Conservation (phyloP, 2,797 vertebrate genomes). For the Acanthopagrus latus region DNA sequence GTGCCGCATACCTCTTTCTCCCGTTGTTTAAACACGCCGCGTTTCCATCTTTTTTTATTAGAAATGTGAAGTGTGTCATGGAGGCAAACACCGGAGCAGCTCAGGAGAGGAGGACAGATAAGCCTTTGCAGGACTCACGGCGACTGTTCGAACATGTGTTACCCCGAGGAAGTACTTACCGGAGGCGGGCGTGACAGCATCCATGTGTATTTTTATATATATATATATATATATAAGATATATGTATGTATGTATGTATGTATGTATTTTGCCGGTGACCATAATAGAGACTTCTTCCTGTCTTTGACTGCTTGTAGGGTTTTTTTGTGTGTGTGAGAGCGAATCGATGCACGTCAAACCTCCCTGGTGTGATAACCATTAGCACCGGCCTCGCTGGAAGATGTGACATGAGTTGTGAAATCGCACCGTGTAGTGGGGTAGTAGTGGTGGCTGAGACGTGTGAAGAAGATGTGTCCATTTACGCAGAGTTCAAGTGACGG, state of each 20-base stretch:
- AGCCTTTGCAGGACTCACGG: constrained; percentile 54
- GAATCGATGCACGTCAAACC: constrained; percentile 70
- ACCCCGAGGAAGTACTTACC: constrained; percentile 65
- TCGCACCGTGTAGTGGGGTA: constrained; percentile 36
- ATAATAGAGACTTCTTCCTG: constrained; percentile 52
- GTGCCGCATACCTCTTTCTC: constrained; percentile 53
- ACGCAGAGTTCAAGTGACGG: constrained; percentile 47
- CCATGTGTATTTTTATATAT: background rate
- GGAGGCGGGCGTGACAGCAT: constrained; percentile 57
- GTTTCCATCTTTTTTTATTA: constrained; percentile 61
- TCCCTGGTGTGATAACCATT: constrained; percentile 75
- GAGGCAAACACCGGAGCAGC: constrained; percentile 65
- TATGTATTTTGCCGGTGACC: constrained; percentile 59
- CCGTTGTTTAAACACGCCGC: constrained; percentile 71
- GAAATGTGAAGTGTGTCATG: constrained; percentile 74
- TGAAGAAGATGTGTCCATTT: constrained; percentile 73
- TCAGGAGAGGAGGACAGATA: constrained; percentile 66
- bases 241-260: background rate
- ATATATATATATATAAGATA: background rate
- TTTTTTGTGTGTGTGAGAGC: constrained; percentile 13
- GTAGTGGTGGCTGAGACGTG: constrained; percentile 56
- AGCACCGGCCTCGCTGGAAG: constrained; percentile 55
- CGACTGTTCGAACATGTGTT: constrained; percentile 63
- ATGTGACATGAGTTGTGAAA: constrained; percentile 70
- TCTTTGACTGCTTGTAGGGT: constrained; percentile 40